phyloP scores from a whole-genome alignment of 2,113 vertebrate species.

The Ameiurus melas region DNA sequence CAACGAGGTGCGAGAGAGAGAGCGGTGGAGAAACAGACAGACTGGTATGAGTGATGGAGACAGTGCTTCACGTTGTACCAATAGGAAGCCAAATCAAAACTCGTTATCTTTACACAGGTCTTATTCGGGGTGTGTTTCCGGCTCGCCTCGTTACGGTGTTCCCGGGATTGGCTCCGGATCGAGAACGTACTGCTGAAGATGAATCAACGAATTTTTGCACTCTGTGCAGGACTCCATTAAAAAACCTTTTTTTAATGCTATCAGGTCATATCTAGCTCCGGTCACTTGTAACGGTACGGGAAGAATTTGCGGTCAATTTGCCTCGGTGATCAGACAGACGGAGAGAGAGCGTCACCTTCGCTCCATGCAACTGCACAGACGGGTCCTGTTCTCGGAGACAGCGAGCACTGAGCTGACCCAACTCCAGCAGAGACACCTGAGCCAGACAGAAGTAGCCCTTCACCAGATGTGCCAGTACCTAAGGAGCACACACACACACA shows the following conservation, averaged over 20 bases:
- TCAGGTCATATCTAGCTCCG: background rate
- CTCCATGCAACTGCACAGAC: slow-evolving; percentile 89
- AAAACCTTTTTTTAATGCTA: background rate
- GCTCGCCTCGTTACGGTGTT: background rate
- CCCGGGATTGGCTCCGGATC: too few species aligned
- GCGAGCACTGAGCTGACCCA: slow-evolving; percentile 83
- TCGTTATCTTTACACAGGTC: background rate
- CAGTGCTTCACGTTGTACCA: background rate
- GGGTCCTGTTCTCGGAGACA: slow-evolving; percentile 88
- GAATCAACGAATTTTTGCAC: background rate
- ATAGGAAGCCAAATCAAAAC: background rate
- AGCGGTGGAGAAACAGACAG: background rate
- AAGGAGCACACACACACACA: slow-evolving; percentile 11
- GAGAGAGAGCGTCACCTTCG: slow-evolving; percentile 78
- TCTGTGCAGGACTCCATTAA: background rate
- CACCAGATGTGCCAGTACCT: slow-evolving; percentile 92
- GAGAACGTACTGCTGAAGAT: background rate
- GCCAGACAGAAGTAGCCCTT: slow-evolving; percentile 86
- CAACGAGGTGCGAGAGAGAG: background rate
- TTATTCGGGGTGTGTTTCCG: background rate
- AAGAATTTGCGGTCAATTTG: background rate
- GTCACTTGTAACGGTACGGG: background rate
- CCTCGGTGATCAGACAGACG: background rate
- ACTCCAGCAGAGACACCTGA: slow-evolving; percentile 80
- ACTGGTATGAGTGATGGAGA: background rate